These are phyloP conservation scores for Clupea harengus DNA, from an alignment of 2,113 vertebrate genomes.

Conservation along the genomic window DNA sequence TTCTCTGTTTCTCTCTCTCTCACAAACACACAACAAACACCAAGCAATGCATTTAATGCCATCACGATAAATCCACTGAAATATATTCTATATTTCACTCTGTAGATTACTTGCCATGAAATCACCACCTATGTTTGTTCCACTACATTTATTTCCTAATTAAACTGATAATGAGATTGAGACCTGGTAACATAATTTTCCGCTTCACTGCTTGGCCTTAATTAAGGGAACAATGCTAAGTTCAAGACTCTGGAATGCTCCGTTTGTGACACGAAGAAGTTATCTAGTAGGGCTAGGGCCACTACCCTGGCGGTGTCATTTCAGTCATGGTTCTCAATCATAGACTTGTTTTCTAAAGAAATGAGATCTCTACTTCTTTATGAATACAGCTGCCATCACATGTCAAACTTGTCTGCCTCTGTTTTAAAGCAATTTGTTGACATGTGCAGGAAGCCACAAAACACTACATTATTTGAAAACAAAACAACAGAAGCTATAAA, in stretches of 20 bases:
- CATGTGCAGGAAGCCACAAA: not conserved
- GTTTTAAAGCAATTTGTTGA: not conserved
- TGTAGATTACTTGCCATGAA: not conserved
- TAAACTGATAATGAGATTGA: constrained; percentile 43
- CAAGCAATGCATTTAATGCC: not conserved
- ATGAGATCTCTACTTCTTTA: not conserved
- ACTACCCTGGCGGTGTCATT: not conserved
- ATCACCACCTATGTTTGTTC: constrained; percentile 31
- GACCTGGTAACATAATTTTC: constrained; percentile 44
- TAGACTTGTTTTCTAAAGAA: not conserved
- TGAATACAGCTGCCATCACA: not conserved
- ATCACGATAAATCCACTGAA: not conserved
- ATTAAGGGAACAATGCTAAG: constrained; percentile 36
- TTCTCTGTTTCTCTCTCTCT: not conserved
- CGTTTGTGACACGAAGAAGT: not conserved
- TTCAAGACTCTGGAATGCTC: constrained; percentile 5
- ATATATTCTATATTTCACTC: not conserved
- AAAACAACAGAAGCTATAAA: not conserved
- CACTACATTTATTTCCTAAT: constrained; percentile 51
- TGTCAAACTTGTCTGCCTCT: not conserved
- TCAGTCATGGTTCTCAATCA: not conserved
- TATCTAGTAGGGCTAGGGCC: not conserved
- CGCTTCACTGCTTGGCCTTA: constrained; percentile 38
- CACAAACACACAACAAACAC: not conserved
- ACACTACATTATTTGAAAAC: not conserved